Base-by-base conservation (phyloP, 2,888 invertebrate genomes). In the Drosophila antonietae region DNA sequence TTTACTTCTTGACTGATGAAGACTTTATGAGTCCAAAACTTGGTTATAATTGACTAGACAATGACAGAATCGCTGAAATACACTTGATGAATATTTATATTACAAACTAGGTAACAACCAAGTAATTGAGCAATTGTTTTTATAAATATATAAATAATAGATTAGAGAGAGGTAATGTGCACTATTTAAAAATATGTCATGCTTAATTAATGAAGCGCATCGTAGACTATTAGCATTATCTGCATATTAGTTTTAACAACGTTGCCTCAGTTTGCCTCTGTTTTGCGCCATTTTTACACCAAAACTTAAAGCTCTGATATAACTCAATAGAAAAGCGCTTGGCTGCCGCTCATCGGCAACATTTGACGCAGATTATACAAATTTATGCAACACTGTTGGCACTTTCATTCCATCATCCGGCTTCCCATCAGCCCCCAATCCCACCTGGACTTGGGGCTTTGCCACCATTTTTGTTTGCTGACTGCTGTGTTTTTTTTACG, bases 381-480 rank as follows among this genome's bases (percentile, higher is more conserved):
- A 84, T 84, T 87, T 84, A 89, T 89, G 84, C 84, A 84, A 72
- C 84, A 86, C 62, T 72, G 83, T 79, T 86, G 87, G 74, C 76
- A 83, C 79, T 89, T 81, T 53, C 31, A 33, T 51, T 51, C 49
- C 49, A 51, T 18, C 49, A 33, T 18, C 33, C 49, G 2, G 51
- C 60, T 23, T 31, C n/a, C 28, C 55, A 14, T 7, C 62, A 23
- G 15, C 10, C 46, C 35, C 37, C 51, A 3, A 5, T 39, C 51
- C 6, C 12, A 18, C 10, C 20, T 20, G 37, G 14, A 15, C 20
- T 20, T 52, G 37, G 51, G 41, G 58, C 41, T 61, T 61, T 58
- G 62, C 58, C 74, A 67, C 61, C 56, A 62, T 80, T 72, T 72
- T 78, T 76, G 49, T 75, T 83, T 81, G 70, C 56, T 33, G 69